A percentile compares a stretch with the other conserved stretches of the same genome.
These are phyloP conservation scores for Acanthurus leucopareius DNA, from an alignment of 2,797 vertebrate genomes.

Conservation along the genomic window DNA sequence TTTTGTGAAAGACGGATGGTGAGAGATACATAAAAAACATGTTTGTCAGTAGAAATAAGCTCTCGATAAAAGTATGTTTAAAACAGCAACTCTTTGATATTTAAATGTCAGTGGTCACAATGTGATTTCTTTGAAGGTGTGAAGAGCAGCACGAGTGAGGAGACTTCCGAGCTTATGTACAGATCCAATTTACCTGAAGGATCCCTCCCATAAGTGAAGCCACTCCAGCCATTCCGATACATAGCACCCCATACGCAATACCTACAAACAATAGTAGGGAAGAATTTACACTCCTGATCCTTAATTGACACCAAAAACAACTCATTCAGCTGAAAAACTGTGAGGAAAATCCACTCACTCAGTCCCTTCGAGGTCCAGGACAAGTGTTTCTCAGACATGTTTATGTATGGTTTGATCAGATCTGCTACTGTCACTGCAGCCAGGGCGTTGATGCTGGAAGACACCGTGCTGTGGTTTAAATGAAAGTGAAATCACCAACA, in stretches of 20 bases:
- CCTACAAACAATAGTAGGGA: constrained; percentile 75
- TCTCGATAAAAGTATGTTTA: no score
- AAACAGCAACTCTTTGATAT: no score
- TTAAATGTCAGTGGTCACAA: no score
- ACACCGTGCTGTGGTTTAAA: constrained; percentile 89
- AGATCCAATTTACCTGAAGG: constrained; percentile 87
- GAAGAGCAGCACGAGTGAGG: no score
- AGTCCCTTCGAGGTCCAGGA: constrained; percentile 91
- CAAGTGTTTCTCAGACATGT: constrained; percentile 88
- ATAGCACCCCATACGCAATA: constrained; percentile 89
- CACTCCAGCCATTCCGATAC: constrained; percentile 93
- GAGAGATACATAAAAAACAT: no score
- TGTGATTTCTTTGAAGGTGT: no score
- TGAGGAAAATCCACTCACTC: constrained; percentile 84
- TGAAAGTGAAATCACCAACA: background rate
- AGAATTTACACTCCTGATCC: background rate
- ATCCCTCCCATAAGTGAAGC: constrained; percentile 92
- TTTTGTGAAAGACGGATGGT: no score
- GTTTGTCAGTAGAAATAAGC: no score
- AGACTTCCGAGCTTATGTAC: background rate
- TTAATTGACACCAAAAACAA: background rate
- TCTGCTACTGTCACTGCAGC: constrained; percentile 94
- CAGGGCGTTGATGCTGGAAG: constrained; percentile 95
- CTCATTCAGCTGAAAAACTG: background rate
- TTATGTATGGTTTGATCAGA: constrained; percentile 87